Conservation (phyloP, 2,888 invertebrate species). For the Pristionchus exspectatus region DNA sequence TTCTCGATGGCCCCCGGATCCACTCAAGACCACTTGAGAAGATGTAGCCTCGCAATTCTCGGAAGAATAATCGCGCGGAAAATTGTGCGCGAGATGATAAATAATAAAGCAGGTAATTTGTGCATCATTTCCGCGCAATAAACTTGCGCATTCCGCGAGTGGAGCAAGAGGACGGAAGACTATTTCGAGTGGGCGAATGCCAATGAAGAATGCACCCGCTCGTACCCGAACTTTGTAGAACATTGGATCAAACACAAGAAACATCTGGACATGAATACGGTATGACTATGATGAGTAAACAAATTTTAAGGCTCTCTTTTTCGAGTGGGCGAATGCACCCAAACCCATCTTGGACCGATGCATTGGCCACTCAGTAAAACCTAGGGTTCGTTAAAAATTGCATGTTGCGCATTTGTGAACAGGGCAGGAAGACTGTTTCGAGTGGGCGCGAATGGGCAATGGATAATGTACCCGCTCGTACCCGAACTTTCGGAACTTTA, state of each 20-base stretch:
- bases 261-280: no score
- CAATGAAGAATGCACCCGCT: not conserved
- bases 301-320: no score
- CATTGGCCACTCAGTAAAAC: no score
- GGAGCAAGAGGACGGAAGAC: not conserved
- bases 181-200: not conserved
- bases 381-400: no score
- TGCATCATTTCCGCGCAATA: conserved; percentile 19
- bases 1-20: not conserved
- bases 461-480: not conserved
- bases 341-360: no score
- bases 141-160: not conserved
- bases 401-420: no score
- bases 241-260: no score
- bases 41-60: not conserved
- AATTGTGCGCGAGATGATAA: not conserved
- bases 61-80: not conserved
- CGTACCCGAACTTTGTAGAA: not conserved
- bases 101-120: conserved; percentile 10
- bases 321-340: no score
- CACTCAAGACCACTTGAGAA: not conserved
- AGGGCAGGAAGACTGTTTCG: not conserved
- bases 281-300: no score
- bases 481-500: not conserved
- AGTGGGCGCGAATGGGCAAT: not conserved